A percentile compares a stretch with the other conserved stretches of the same genome.
These are phyloP conservation scores for Tachyglossus aculeatus DNA, from an alignment of 2,797 vertebrate species.

Conservation along the genomic window DNA sequence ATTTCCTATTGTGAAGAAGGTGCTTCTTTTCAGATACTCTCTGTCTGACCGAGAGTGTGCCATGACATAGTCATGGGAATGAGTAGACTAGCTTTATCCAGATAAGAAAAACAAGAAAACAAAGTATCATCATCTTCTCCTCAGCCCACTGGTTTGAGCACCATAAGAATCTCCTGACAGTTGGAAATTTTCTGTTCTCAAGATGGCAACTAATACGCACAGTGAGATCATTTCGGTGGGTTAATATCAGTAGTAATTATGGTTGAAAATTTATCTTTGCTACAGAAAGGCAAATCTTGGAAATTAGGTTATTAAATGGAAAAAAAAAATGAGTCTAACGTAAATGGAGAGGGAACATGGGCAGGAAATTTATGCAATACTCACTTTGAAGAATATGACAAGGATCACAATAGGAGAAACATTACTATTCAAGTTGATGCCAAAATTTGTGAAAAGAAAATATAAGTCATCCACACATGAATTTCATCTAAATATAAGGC, in stretches of 20 bases:
- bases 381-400: conserved; percentile 8
- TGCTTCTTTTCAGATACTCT: no score
- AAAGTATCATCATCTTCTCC: conserved; percentile 41
- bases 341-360: not conserved
- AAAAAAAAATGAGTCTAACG: not conserved
- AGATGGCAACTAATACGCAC: conserved; percentile 27
- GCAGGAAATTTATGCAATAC: not conserved
- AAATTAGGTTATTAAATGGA: conserved; percentile 20
- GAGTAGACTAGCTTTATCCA: no score
- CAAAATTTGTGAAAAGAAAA: no score
- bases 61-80: no score
- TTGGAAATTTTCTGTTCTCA: conserved; percentile 29
- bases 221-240: conserved; percentile 5
- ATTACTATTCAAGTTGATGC: no score
- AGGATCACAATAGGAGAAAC: no score
- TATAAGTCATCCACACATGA: no score
- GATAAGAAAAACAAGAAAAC: conserved; percentile 59
- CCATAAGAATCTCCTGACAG: conserved; percentile 38
- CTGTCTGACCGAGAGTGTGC: no score
- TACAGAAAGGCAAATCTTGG: conserved; percentile 2
- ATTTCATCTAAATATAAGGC: no score
- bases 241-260: conserved; percentile 43
- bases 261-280: conserved; percentile 38
- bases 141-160: conserved; percentile 46
- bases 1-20: no score